Evolutionary conservation across 2,797 vertebrate genomes (phyloP).

Genomic region (Aythya fuligula): DNA sequence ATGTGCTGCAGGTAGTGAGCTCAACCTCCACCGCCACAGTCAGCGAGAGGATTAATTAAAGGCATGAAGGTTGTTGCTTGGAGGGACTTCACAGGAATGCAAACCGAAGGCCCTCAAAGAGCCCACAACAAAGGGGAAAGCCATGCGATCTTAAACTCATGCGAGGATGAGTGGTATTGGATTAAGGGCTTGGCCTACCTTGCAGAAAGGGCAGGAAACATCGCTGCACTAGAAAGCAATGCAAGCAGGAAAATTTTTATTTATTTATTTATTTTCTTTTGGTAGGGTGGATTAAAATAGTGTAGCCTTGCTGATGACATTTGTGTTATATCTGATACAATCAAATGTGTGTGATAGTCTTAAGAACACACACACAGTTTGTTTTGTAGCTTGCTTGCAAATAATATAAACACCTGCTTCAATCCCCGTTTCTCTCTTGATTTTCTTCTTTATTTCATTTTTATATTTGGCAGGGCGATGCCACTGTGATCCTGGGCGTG

Average conservation of each 20-base stretch:
- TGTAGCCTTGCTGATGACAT: neutral
- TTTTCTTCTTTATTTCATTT: neutral
- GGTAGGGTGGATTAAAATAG: neutral
- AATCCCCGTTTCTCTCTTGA: neutral
- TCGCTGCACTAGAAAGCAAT: neutral
- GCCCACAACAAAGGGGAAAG: slow-evolving; percentile 61
- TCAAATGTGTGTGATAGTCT: neutral
- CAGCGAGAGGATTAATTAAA: slow-evolving; percentile 53
- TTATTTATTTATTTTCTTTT: neutral
- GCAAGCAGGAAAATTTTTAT: neutral
- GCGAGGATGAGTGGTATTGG: neutral
- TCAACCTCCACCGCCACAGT: slow-evolving; percentile 20
- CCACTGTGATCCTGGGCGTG: neutral
- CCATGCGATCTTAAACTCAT: neutral
- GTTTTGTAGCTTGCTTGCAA: neutral
- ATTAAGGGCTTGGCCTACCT: neutral
- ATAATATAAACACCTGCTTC: neutral
- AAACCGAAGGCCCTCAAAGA: slow-evolving; percentile 17
- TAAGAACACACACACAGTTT: rapidly evolving
- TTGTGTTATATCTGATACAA: neutral
- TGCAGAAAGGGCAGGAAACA: neutral
- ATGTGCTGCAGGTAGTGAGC: slow-evolving; percentile 74
- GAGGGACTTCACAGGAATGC: slow-evolving; percentile 62
- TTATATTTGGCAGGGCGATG: neutral
- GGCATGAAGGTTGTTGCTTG: slow-evolving; percentile 33